Base-by-base conservation (phyloP, 1,140 invertebrate genomes). In the Triops longicaudatus region DNA sequence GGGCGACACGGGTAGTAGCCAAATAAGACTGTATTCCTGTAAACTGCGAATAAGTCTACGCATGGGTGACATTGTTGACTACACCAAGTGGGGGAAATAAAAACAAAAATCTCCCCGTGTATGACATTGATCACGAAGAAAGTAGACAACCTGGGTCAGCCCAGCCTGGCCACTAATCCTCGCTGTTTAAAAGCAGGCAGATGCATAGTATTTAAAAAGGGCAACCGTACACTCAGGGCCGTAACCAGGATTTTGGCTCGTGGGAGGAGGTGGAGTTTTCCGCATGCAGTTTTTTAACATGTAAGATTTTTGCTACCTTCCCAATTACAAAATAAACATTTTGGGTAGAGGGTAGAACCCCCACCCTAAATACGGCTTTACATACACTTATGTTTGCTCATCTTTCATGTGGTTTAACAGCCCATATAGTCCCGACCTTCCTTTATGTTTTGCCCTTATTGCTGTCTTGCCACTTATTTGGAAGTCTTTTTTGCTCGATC, bases 61-160 rank as follows among this genome's bases (percentile, higher is more conserved):
- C 50, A 14, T 63, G 50, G 10, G 10, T 10, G 14, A 17, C 17
- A 63, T 22, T 63, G 17, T 63, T 10, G 50, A 63, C 50, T 63
- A 10, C 50, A 63, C 6, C 50, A 63, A 63, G 22, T 22, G 17
- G 17, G 17, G 17, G 50, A 63, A 63, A 63, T n/a, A 22, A 63
- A 63, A 63, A 22, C 50, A 37, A 37, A 37, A 37, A 37, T 37
- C 31, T 37, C 50, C 17, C 44, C 50, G 0, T 63, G 14, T 17
- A n/a, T 63, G 50, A 63, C 50, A 63, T 22, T 63, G 50, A 63
- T 63, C 50, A 63, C 50, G 50, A 63, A 63, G 50, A 63, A 10
- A 17, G 17, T 63, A 17, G 50, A 63, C 6, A 17, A 63, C 50
- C 22, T 22, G 50, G 22, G 17, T 17, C 17, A 63, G 17, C 17